A percentile compares a stretch with the other conserved stretches of the same genome.
phyloP scores from a whole-genome alignment of 2,797 vertebrate species.

The Mus caroli region DNA sequence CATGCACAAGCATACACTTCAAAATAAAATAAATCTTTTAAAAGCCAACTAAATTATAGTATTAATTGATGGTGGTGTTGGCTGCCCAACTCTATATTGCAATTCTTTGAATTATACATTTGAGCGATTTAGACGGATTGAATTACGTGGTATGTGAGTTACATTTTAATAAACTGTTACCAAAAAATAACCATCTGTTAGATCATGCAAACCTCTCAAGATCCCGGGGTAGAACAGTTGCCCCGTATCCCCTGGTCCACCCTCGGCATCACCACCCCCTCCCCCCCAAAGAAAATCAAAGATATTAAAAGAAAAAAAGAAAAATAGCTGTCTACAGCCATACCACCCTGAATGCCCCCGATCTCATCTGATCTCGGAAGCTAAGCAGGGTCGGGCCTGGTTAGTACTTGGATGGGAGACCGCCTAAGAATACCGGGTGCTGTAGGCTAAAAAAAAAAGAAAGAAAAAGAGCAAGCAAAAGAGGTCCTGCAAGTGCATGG shows the following conservation, averaged over 20 bases:
- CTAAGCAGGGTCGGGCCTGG: too few relatives aligned
- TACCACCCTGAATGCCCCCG: too few relatives aligned
- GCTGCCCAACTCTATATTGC: not conserved
- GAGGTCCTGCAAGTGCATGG: not conserved
- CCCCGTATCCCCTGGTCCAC: not conserved
- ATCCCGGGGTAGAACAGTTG: not conserved
- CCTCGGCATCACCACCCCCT: not conserved
- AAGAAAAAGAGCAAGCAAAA: not conserved
- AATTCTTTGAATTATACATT: not conserved
- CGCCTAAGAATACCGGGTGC: too few relatives aligned
- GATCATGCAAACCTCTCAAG: not conserved
- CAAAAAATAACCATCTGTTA: not conserved
- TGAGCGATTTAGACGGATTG: not conserved
- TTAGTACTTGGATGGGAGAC: too few relatives aligned
- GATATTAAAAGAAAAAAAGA: not conserved
- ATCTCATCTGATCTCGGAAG: too few relatives aligned
- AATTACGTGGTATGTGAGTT: not conserved
- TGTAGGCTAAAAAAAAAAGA: not conserved
- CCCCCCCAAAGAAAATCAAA: not conserved
- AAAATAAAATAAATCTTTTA: not conserved
- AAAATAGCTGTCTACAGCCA: too few relatives aligned
- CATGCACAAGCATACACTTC: not conserved
- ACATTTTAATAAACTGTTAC: not conserved
- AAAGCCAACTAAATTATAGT: not conserved
- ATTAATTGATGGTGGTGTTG: not conserved